phyloP scores from a whole-genome alignment of 37 sponge, comb jelly and placozoan genomes.

The Cladorhizidae sp. region DNA sequence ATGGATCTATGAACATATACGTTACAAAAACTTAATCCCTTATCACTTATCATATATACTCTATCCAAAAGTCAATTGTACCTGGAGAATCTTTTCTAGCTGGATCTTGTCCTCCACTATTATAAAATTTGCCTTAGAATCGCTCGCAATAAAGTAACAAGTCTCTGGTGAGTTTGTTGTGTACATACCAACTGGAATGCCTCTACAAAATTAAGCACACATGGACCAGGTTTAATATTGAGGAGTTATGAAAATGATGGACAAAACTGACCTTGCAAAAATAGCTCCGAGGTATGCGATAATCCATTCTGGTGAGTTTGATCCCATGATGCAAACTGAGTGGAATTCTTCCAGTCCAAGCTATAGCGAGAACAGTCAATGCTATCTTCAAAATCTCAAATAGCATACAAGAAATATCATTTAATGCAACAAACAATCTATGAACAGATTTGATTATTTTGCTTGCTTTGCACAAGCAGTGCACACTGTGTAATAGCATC shows the following conservation, averaged over 20 bases:
- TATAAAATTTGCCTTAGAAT: conserved; percentile 69
- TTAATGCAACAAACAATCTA: too few species aligned
- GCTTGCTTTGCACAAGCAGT: too few species aligned
- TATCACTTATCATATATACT: not conserved
- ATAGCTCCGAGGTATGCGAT: conserved; percentile 78
- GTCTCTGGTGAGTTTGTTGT: conserved; percentile 82
- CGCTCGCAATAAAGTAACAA: conserved; percentile 69
- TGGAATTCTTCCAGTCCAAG: conserved; percentile 72
- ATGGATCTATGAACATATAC: conserved; percentile 55
- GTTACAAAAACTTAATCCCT: not conserved
- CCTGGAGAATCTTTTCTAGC: conserved; percentile 78
- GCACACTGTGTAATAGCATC: too few species aligned
- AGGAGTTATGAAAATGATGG: too few species aligned
- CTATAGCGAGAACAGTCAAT: too few species aligned
- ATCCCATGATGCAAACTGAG: conserved; percentile 82
- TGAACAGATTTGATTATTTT: too few species aligned
- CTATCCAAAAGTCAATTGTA: not conserved
- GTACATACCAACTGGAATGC: conserved; percentile 78
- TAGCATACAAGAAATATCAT: too few species aligned
- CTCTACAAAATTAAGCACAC: conserved; percentile 47
- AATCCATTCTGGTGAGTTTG: conserved; percentile 86
- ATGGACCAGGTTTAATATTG: not conserved
- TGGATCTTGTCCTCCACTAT: conserved; percentile 80
- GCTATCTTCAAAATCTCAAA: too few species aligned
- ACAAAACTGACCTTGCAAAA: conserved; percentile 87